Base-by-base conservation (phyloP, 2,113 vertebrate species). In the Cynocephalus volans region DNA sequence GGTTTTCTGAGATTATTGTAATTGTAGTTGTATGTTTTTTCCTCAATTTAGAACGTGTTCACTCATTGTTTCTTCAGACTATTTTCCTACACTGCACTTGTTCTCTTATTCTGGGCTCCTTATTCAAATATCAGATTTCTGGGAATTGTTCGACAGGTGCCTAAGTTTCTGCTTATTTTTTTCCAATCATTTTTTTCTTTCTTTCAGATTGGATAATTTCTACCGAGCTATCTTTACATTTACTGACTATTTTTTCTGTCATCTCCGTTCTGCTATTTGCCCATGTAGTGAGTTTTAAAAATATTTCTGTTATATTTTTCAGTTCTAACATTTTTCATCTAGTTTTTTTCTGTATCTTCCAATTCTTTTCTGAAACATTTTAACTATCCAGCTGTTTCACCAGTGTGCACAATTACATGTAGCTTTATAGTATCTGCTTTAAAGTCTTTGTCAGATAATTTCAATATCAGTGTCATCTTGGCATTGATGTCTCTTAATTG, bases 51-150 rank as follows among this genome's bases (percentile, higher is more conserved):
- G n/a, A 10, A 76, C 48, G 11, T 83, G 92, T 83, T 60, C 45
- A 21, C 8, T 50, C 9, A 58, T 64, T 96, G n/a, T 62, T 17
- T 90, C 52, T 82, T 72, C 60, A 96, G 91, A 60, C 75, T 67
- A 52, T 94, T 87, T 94, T 64, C 8, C 24, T 90, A 62, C 15
- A n/a, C 14, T 31, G 5, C 0, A 31, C 3, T 9, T 41, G 41
- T 41, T 41, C 41, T 41, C 41, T 86, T 54, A 3, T 50, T 45
- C 64, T 80, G 2, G 5, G 28, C 26, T 5, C 80, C 72, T 80
- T 15, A 3, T 72, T 19, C 10, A 60, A 26, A 54, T 54, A 54
- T 62, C 45, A 79, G 64, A 45, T 1, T 41, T 79, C 36, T 62
- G 62, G 33, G 23, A 33, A n/a, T 62, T 13, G 36, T 36, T 52